These are phyloP conservation scores for Oncorhynchus gorbuscha DNA, from an alignment of 2,113 vertebrate species.

Conservation along the genomic window DNA sequence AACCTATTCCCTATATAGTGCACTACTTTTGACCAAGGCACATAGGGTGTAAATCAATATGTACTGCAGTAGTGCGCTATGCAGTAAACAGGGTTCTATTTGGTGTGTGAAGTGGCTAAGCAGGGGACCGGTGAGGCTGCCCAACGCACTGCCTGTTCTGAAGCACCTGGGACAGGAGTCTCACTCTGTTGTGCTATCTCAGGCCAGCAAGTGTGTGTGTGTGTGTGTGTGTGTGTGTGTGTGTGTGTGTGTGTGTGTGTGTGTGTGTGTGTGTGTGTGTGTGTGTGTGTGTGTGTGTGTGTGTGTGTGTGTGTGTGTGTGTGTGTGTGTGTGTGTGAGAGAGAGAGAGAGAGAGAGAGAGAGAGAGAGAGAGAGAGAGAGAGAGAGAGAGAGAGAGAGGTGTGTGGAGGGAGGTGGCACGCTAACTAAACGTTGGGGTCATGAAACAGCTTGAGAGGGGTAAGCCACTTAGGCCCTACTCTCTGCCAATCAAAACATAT, in stretches of 20 bases:
- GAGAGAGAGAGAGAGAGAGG: neutral
- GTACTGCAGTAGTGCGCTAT: too few relatives aligned
- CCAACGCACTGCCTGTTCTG: constrained; percentile 31
- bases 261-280: too few relatives aligned
- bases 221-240: too few relatives aligned
- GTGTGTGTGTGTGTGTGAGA: neutral
- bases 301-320: constrained; percentile 8
- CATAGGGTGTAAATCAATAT: too few relatives aligned
- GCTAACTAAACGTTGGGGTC: constrained; percentile 47
- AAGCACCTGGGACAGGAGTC: constrained; percentile 47
- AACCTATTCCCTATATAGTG: too few relatives aligned
- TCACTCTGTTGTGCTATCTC: constrained; percentile 42
- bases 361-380: too few relatives aligned
- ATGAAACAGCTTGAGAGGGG: constrained; percentile 61
- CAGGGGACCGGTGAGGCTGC: constrained; percentile 24
- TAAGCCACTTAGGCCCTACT: constrained; percentile 16
- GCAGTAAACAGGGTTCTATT: too few relatives aligned
- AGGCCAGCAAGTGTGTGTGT: constrained; percentile 18
- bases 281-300: too few relatives aligned
- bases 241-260: too few relatives aligned
- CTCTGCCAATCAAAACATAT: constrained; percentile 41
- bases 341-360: too few relatives aligned
- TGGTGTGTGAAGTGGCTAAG: too few relatives aligned
- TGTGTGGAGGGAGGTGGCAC: neutral
- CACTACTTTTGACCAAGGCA: too few relatives aligned